phyloP scores from a whole-genome alignment of 2,888 invertebrate genomes.

The Plutella xylostella region DNA sequence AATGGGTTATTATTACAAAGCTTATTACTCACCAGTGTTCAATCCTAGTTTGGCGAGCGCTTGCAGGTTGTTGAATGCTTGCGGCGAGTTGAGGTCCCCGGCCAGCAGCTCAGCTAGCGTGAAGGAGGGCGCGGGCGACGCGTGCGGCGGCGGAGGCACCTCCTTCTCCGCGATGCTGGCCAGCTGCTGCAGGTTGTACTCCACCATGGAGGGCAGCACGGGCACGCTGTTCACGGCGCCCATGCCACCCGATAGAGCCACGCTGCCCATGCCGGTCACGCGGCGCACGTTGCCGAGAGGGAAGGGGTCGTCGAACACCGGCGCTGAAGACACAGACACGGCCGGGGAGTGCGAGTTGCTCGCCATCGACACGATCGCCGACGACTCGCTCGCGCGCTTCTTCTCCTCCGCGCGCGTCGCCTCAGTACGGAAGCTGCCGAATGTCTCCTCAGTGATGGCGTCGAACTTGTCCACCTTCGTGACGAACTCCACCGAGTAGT shows the following conservation, averaged over 20 bases:
- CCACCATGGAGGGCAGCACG: constrained; percentile 77
- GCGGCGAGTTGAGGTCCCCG: constrained; percentile 76
- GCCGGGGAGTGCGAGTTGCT: constrained; percentile 59
- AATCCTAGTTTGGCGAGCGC: constrained; percentile 89
- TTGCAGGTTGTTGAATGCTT: constrained; percentile 89
- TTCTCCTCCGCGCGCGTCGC: constrained; percentile 68
- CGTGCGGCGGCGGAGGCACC: constrained; percentile 62
- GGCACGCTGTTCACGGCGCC: constrained; percentile 39
- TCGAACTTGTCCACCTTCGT: constrained; percentile 85
- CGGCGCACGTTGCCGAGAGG: constrained; percentile 60
- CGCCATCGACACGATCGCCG: constrained; percentile 48
- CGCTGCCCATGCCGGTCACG: constrained; percentile 42
- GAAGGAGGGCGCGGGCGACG: constrained; percentile 74
- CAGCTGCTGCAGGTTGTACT: constrained; percentile 87
- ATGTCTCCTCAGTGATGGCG: constrained; percentile 75
- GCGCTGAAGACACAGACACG: constrained; percentile 73
- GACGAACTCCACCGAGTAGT: constrained; percentile 84
- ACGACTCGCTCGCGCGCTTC: constrained; percentile 53
- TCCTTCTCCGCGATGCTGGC: constrained; percentile 84
- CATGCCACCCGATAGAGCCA: constrained; percentile 42
- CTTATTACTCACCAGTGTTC: constrained; percentile 74
- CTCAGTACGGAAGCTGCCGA: constrained; percentile 81
- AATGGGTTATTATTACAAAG: no score
- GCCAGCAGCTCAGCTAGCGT: constrained; percentile 82
- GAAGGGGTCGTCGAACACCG: constrained; percentile 80